A percentile compares a stretch with the other conserved stretches of the same genome.
Evolutionary conservation across 2,797 vertebrate genomes (phyloP).

Genomic region (Diglossa cyanea): DNA sequence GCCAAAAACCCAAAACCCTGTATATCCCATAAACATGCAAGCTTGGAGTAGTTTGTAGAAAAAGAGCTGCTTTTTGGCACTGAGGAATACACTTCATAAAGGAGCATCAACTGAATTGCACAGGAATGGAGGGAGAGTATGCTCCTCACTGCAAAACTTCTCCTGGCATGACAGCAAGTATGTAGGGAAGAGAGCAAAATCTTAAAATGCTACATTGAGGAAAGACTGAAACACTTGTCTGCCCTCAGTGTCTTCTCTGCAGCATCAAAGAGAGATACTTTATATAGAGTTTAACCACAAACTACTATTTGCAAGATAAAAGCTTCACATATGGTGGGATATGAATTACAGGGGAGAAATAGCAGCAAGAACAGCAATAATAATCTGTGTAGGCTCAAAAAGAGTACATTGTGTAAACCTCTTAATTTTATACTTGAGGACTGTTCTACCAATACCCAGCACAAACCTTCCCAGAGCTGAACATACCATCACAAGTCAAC

Average conservation of each 20-base stretch:
- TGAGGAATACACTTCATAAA: fast-evolving
- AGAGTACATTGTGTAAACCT: background rate
- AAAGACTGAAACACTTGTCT: background rate
- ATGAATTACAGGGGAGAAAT: background rate
- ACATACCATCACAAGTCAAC: background rate
- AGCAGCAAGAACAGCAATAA: background rate
- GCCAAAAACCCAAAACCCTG: background rate
- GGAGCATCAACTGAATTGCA: background rate
- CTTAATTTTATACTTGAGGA: background rate
- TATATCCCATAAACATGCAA: background rate
- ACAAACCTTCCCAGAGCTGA: background rate
- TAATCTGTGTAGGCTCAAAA: background rate
- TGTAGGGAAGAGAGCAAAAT: background rate
- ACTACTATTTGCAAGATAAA: background rate
- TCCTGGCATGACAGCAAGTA: background rate
- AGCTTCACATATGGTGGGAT: background rate
- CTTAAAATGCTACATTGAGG: background rate
- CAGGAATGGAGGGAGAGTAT: background rate
- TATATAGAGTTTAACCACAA: background rate
- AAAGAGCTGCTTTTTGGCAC: background rate
- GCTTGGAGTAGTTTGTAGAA: background rate
- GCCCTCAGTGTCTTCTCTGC: background rate
- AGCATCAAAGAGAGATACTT: background rate
- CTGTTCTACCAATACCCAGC: background rate
- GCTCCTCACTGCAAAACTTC: background rate